A percentile compares a stretch with the other conserved stretches of the same genome.
Conservation (phyloP, 2,113 vertebrate genomes). For the Protobothrops flavoviridis region DNA sequence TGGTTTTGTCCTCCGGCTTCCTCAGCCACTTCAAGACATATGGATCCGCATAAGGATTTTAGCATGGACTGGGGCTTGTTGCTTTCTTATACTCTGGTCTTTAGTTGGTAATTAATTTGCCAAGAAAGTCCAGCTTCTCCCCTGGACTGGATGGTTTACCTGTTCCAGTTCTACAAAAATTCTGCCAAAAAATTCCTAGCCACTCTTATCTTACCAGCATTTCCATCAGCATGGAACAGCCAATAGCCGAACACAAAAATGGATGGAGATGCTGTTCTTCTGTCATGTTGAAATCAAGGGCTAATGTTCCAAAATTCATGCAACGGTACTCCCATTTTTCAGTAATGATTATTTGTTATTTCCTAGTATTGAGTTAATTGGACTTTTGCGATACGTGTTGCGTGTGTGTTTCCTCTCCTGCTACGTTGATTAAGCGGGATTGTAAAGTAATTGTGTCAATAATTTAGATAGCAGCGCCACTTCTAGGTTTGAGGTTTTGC, state of each 20-base stretch:
- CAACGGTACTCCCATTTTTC: constrained; percentile 55
- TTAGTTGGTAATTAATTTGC: neutral
- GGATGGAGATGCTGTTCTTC: constrained; percentile 53
- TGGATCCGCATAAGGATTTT: neutral
- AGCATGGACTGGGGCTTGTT: neutral
- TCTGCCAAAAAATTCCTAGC: neutral
- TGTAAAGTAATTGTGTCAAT: constrained; percentile 41
- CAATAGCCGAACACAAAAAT: constrained; percentile 33
- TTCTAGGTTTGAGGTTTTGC: neutral
- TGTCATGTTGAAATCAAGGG: constrained; percentile 53
- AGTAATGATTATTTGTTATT: constrained; percentile 42
- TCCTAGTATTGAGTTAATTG: constrained; percentile 68
- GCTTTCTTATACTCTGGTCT: neutral
- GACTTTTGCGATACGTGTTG: constrained; percentile 57
- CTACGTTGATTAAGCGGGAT: neutral
- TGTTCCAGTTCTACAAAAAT: neutral
- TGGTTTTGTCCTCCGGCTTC: neutral
- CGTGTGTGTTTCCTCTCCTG: constrained; percentile 18
- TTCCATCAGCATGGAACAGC: neutral
- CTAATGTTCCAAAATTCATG: constrained; percentile 45
- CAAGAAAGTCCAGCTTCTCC: neutral
- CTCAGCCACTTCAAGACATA: neutral
- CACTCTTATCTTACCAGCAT: neutral
- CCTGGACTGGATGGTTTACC: neutral
- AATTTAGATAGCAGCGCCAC: constrained; percentile 29